Conservation (phyloP, 2,113 vertebrate genomes). For the Oreotrochilus melanogaster region DNA sequence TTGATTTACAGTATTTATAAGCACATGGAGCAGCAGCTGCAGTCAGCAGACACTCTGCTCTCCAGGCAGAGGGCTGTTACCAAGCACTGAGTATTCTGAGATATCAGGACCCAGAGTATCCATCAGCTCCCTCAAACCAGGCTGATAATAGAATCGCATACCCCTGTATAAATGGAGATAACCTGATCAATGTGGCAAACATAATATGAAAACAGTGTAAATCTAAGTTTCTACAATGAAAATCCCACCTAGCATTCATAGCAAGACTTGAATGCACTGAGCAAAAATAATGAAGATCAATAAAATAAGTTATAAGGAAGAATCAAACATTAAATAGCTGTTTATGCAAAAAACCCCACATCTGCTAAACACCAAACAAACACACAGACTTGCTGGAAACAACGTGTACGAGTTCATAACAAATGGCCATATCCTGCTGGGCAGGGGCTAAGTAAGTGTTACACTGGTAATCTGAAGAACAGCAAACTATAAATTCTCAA, state of each 20-base stretch:
- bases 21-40: background rate
- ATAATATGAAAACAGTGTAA: background rate
- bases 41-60: background rate
- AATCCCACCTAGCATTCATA: background rate
- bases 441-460: background rate
- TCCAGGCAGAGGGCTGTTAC: background rate
- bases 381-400: background rate
- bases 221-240: background rate
- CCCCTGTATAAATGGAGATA: background rate
- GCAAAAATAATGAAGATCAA: conserved; percentile 2
- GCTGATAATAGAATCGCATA: background rate
- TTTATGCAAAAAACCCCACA: background rate
- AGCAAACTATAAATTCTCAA: background rate
- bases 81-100: background rate
- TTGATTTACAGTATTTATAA: background rate
- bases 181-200: background rate
- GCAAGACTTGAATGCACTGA: background rate
- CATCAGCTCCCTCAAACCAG: background rate
- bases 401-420: background rate
- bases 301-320: background rate
- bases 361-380: background rate
- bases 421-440: background rate
- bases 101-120: background rate
- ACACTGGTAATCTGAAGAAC: background rate
- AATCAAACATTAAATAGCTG: background rate